Base-by-base conservation (phyloP, 2,113 vertebrate species). In the Crotophaga sulcirostris region DNA sequence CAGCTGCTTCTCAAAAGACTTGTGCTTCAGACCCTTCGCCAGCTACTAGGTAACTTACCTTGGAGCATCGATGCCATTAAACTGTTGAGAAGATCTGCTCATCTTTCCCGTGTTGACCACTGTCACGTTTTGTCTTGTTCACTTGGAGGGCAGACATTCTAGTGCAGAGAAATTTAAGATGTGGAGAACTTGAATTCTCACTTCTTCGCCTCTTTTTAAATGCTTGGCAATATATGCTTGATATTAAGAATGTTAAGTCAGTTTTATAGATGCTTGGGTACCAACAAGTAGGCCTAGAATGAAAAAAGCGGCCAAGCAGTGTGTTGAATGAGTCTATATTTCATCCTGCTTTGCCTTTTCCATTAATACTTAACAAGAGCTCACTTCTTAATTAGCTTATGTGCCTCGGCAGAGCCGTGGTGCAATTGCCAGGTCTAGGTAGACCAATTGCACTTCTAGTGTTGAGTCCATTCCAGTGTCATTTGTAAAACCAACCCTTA, bases 401-500 rank as follows among this genome's bases (percentile, higher is more conserved):
- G 20, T 70, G 33, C 40, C 44, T 82, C 40, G 89, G 4, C 52
- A 87, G 72, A 70, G 47, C 21, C 87, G 76, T 69, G 64, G 56
- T 87, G 56, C 52, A 66, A 16, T 80, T 96, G 69, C 44, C 34
- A 54, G 49, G 45, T 69, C 38, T 64, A 16, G 16, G 52, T 78
- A 73, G 63, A 67, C 59, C 54, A 70, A 10, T 83, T 68, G 38
- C 34, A 29, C 34, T 84, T 95, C 24, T 76, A 11, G 19, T 93
- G 16, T 80, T 80, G 70, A 84, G 72, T 92, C 75, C 60, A 34
- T 93, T 86, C 81, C 55, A 49, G 1, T 91, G 93, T 83, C 44
- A 70, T 52, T 92, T 87, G 86, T 91, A 92, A 96, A 96, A 89
- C 79, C 56, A 87, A 80, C 67, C 49, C 66, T 97, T 49, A 67